Percentiles rank a stretch among this genome's conserved stretches.
phyloP scores from a whole-genome alignment of 2,797 vertebrate genomes.

The Galaxias olidus region DNA sequence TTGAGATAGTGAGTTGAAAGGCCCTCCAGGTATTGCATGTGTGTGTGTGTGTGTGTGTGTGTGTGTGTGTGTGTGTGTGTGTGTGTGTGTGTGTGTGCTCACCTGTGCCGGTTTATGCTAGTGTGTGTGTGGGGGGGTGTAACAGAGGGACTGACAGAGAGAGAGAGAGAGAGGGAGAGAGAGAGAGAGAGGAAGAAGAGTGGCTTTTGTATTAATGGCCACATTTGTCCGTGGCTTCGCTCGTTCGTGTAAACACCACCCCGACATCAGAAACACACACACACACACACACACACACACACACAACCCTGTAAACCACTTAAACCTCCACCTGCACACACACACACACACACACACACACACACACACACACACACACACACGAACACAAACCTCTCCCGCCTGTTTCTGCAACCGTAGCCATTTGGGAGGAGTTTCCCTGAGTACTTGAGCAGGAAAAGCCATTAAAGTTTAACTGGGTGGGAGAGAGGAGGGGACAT shows the following conservation, averaged over 20 bases:
- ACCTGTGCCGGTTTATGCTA: slow-evolving; percentile 7
- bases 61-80: not conserved
- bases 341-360: slow-evolving; percentile 44
- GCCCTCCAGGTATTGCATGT: slow-evolving; percentile 18
- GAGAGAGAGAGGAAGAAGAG: not conserved
- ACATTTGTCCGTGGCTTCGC: slow-evolving; percentile 67
- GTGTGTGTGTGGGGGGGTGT: slow-evolving; percentile 7
- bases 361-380: slow-evolving; percentile 6
- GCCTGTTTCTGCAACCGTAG: slow-evolving; percentile 72
- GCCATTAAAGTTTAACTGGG: slow-evolving; percentile 77
- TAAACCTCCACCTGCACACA: slow-evolving; percentile 51
- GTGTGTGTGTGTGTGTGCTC: slow-evolving; percentile 26
- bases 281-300: slow-evolving; percentile 11
- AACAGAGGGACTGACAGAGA: not conserved
- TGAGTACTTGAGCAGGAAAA: slow-evolving; percentile 68
- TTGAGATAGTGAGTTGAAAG: not conserved
- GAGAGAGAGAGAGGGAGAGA: too few relatives aligned
- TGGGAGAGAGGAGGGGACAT: slow-evolving; percentile 37
- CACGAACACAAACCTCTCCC: slow-evolving; percentile 48
- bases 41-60: slow-evolving; percentile 24
- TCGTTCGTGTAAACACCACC: slow-evolving; percentile 68
- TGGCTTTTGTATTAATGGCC: slow-evolving; percentile 63
- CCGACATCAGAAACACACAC: slow-evolving; percentile 58
- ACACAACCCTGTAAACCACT: slow-evolving; percentile 52
- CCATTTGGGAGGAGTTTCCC: slow-evolving; percentile 74